phyloP scores from a whole-genome alignment of 2,888 invertebrate genomes.

The Drosophila atripex region DNA sequence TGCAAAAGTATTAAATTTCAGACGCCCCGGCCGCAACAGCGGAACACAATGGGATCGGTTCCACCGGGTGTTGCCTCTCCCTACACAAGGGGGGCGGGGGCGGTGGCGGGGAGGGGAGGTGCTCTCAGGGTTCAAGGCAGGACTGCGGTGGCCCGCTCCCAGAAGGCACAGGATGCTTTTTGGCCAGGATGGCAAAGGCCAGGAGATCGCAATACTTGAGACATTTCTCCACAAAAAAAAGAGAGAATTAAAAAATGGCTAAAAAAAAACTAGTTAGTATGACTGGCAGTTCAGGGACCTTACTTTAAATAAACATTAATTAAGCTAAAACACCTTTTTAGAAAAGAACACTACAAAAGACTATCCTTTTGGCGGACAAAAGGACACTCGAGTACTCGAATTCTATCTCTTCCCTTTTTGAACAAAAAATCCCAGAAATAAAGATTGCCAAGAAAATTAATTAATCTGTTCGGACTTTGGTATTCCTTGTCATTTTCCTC shows the following conservation, averaged over 20 bases:
- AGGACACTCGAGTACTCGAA: neutral
- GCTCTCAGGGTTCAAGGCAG: neutral
- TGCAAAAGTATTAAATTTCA: conserved; percentile 61
- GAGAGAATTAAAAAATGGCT: neutral
- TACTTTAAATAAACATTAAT: neutral
- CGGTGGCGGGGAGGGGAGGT: neutral
- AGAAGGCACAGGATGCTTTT: neutral
- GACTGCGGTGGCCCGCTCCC: conserved; percentile 22
- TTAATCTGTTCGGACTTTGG: neutral
- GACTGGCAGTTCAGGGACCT: neutral
- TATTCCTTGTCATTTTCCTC: neutral
- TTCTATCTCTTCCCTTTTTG: too few relatives aligned
- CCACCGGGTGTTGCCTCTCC: conserved; percentile 17
- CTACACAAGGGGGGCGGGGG: neutral
- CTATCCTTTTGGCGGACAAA: neutral
- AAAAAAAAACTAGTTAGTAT: neutral
- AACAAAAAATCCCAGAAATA: too few relatives aligned
- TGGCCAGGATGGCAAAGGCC: neutral
- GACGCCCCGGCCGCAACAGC: conserved; percentile 46
- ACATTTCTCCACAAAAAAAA: neutral
- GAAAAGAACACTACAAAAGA: neutral
- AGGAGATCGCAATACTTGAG: conserved; percentile 19
- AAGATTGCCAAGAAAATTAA: neutral
- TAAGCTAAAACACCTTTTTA: neutral
- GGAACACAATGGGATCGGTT: conserved; percentile 24